Evolutionary conservation across 2,888 invertebrate genomes (phyloP).

Genomic region (Eupithecia abbreviata): DNA sequence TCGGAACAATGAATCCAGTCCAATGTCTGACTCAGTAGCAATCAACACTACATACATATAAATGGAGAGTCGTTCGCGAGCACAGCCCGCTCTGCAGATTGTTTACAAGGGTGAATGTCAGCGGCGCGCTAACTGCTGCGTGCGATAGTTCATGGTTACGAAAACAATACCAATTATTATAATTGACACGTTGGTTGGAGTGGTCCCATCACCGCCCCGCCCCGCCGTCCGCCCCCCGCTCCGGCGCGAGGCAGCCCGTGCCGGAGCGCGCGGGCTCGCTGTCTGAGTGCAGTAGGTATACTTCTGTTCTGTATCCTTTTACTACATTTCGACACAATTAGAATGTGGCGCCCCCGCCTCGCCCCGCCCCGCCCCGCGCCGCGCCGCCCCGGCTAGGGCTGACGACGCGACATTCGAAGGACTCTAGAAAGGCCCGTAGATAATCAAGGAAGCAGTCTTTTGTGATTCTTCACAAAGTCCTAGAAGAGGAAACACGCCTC

Average conservation of each 20-base stretch:
- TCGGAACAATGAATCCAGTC: background rate
- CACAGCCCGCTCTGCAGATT: background rate
- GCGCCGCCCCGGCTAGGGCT: too few relatives aligned
- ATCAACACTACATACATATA: background rate
- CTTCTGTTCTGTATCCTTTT: too few relatives aligned
- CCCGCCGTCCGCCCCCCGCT: background rate
- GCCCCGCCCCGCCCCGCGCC: too few relatives aligned
- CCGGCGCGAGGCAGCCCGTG: background rate
- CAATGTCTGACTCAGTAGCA: constrained; percentile 2
- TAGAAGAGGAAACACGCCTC: background rate
- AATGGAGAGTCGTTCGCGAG: background rate
- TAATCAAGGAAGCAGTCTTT: background rate
- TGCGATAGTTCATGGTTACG: constrained; percentile 15
- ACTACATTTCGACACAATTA: background rate
- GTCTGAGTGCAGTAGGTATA: too few relatives aligned
- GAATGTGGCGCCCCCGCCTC: background rate
- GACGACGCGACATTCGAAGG: too few relatives aligned
- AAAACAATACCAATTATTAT: constrained; percentile 13
- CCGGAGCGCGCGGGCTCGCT: background rate
- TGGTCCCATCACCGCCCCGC: background rate
- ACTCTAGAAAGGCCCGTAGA: too few relatives aligned
- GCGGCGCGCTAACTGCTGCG: constrained; percentile 1
- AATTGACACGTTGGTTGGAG: constrained; percentile 4
- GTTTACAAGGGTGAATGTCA: background rate
- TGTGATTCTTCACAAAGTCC: too few relatives aligned